Base-by-base conservation (phyloP, 2,797 vertebrate genomes). In the Chanos chanos region DNA sequence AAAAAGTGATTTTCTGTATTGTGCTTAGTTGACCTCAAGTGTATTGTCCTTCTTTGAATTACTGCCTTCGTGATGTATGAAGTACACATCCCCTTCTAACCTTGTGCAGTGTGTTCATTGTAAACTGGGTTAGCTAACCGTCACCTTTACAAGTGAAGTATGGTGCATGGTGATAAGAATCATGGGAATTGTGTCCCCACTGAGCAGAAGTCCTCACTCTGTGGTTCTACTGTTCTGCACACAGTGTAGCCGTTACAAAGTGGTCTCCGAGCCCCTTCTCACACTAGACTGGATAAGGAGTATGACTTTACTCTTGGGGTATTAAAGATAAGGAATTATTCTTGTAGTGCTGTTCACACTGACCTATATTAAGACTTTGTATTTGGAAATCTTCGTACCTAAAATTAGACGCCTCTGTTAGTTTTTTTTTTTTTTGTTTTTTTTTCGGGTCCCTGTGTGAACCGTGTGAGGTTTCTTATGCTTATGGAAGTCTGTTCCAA, bases 1-100 rank as follows among this genome's bases (percentile, higher is more conserved):
- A 30, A 45, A 37, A 28, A 41, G 7, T 55, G 54, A 54, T 68
- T 45, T 50, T 8, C 50, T 39, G 69, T 59, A 58, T 19, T 34
- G 64, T 54, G 31, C 69, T 71, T 44, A 12, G 48, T 63, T 21
- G 63, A 68, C 72, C 72, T 75, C 67, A 49, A 60, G 59, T 69
- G 60, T 65, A 59, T 72, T 58, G 45, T 71, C 62, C 37, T 62
- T 58, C 43, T 78, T 61, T 68, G 64, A 79, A 61, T 73, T 70
- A 65, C 66, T 73, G 66, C 70, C 75, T 69, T 24, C 39, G 64
- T 89, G 85, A 89, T 86, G 55, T 78, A 86, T 81, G 74, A 76
- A 41, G 59, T 78, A 79, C 81, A 81, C 56, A 54, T 82, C 74
- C 76, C 79, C 79, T 76, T 64, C 74, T 77, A 71, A 79, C 81